These are phyloP conservation scores for Enteromius afrohamiltoni DNA, from an alignment of 2,797 vertebrate genomes.

Conservation along the genomic window DNA sequence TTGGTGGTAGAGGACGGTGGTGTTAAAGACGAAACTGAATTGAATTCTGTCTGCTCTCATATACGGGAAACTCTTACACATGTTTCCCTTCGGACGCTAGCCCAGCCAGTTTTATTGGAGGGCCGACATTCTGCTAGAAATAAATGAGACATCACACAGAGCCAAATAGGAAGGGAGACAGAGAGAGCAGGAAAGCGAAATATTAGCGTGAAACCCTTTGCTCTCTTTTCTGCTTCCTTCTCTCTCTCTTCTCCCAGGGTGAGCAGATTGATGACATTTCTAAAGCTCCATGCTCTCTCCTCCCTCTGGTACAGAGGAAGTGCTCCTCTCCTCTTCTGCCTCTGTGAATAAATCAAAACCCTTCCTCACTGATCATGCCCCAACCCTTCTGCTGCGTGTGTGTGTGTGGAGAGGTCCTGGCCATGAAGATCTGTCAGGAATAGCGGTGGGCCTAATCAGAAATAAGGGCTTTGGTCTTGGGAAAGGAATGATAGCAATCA, in stretches of 20 bases:
- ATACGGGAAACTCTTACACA: slow-evolving; percentile 1
- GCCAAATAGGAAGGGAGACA: slow-evolving; percentile 20
- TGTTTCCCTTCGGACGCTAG: slow-evolving; percentile 4
- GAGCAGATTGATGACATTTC: slow-evolving; percentile 63
- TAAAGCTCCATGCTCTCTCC: slow-evolving; percentile 48
- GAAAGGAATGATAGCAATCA: slow-evolving; percentile 28
- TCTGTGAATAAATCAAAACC: slow-evolving; percentile 55
- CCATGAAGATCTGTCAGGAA: slow-evolving; percentile 38
- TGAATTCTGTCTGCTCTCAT: slow-evolving; percentile 33
- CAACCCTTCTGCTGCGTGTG: slow-evolving; percentile 16
- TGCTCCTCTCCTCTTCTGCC: slow-evolving; percentile 22
- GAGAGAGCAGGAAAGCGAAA: slow-evolving; percentile 29
- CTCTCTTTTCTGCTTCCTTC: not conserved
- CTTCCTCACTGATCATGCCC: slow-evolving; percentile 51
- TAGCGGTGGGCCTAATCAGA: slow-evolving; percentile 27
- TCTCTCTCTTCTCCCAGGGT: slow-evolving; percentile 15
- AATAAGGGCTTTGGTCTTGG: slow-evolving; percentile 24
- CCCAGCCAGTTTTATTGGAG: slow-evolving; percentile 33
- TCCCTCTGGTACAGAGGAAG: slow-evolving; percentile 43
- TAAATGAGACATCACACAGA: slow-evolving; percentile 40
- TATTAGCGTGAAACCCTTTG: slow-evolving; percentile 37
- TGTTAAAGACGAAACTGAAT: slow-evolving; percentile 14
- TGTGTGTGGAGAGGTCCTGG: slow-evolving; percentile 18
- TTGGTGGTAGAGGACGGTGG: not conserved
- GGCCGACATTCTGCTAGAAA: slow-evolving; percentile 20